Base-by-base conservation (phyloP, 2,888 invertebrate genomes). In the Atrina japonica region DNA sequence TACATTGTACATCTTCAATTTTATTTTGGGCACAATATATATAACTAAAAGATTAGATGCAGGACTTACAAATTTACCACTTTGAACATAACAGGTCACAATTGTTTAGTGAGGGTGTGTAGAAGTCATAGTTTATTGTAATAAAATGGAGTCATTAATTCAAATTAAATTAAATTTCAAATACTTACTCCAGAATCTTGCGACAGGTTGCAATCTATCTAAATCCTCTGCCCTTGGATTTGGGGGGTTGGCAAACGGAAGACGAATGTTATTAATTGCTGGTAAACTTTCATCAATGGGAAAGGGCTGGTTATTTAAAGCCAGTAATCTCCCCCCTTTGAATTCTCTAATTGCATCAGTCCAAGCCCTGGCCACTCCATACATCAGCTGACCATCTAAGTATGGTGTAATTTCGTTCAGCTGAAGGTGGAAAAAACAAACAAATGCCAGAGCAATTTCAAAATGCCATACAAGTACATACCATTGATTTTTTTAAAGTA, bases 401-500 rank as follows among this genome's bases (percentile, higher is more conserved):
- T 91, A 93, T 0, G 93, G 93, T 6, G 93, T 93, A 65, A 93
- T 93, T 87, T 93, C 93, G 83, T 93, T 93, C 56, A 93, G 81
- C 93, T 93, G 77, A 3, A 70, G 68, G 61, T 11, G 11, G 11
- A 35, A 35, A n/a, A n/a, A n/a, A n/a, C n/a, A n/a, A n/a, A n/a
- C n/a, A n/a, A n/a, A 52, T 21, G 66, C 50, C 59, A 40, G 30
- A 77, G 43, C 16, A 49, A 16, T 18, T 72, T n/a, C n/a, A n/a
- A n/a, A n/a, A n/a, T n/a, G n/a, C n/a, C n/a, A n/a, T n/a, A n/a
- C n/a, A n/a, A n/a, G n/a, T n/a, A n/a, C n/a, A n/a, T n/a, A n/a
- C n/a, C n/a, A n/a, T n/a, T n/a, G n/a, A n/a, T n/a, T n/a, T n/a
- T n/a, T n/a, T n/a, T n/a, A n/a, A n/a, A n/a, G n/a, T n/a, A n/a